Evolutionary conservation across 2,888 invertebrate species (phyloP), one percentile per base, ranked within the genome.

Genomic region (Microctonus brassicae): DNA sequence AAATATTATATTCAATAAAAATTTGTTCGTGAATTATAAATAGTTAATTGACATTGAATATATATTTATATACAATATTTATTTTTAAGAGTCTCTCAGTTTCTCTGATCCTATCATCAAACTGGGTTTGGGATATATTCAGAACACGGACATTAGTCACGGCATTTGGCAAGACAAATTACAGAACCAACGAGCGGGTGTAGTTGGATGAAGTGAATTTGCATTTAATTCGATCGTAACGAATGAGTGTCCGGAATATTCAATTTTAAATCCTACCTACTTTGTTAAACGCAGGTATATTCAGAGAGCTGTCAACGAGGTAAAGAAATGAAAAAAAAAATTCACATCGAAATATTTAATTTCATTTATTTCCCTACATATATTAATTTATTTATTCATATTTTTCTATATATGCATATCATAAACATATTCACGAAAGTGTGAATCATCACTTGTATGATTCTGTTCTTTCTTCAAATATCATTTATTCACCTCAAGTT

Each of bases 131-230:
- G n/a, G 47, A 47, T 47, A 47, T 47, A 47, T 47, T 47, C 47
- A 17, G 20, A 47, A 17, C 47, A 47, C 47, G 47, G 17, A 17
- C 47, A 47, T 47, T 47, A 47, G 47, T 47, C 47, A 47, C 47
- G 47, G 47, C 47, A 47, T 47, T 47, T 47, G 47, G 47, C 47
- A 47, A 47, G 47, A 47, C 47, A 47, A 47, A 47, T 47, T 47
- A 47, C 47, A 47, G 47, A 47, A 47, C 47, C 47, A 47, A 47
- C 47, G 47, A 47, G 47, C 47, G 47, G 17, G 20, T 47, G 20
- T 47, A 47, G 47, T 47, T 47, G 47, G 47, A 47, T 47, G 47
- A 47, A 47, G 47, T 47, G 47, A 47, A 47, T 47, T 47, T 47
- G 47, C 47, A 47, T 47, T 47, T 47, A 47, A 47, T 47, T 47